Evolutionary conservation across 2,113 vertebrate species (phyloP).

Genomic region (Marcusenius ussheri): DNA sequence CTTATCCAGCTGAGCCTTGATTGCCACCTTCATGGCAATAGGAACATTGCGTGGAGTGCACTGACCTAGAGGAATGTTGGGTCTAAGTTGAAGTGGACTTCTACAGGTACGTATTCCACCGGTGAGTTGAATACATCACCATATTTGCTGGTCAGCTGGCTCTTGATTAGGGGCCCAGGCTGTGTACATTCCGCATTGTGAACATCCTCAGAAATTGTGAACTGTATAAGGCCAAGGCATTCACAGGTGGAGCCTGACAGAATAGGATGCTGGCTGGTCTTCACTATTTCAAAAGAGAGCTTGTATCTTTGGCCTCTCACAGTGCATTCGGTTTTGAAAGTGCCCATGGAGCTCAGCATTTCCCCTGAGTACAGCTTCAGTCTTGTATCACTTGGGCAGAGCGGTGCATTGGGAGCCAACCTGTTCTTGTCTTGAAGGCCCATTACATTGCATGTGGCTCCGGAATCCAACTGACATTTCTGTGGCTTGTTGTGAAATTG

Average conservation of each 20-base stretch:
- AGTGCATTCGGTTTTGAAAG: too few species aligned
- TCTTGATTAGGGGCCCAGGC: background rate
- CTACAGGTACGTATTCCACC: conserved; percentile 13
- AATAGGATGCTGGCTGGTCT: too few species aligned
- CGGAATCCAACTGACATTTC: too few species aligned
- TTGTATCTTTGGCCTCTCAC: too few species aligned
- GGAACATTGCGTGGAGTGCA: conserved; percentile 14
- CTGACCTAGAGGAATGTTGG: background rate
- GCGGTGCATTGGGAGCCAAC: too few species aligned
- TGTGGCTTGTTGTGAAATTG: too few species aligned
- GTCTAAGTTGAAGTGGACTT: background rate
- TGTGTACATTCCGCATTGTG: background rate
- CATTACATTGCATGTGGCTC: too few species aligned
- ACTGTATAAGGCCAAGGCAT: conserved; percentile 19
- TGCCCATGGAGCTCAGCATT: too few species aligned
- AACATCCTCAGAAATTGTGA: conserved; percentile 21
- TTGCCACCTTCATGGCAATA: conserved; percentile 13
- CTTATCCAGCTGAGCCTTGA: conserved; percentile 21
- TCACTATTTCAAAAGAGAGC: too few species aligned
- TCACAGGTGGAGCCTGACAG: conserved; percentile 22
- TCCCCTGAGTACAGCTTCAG: too few species aligned
- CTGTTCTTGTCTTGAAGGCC: too few species aligned
- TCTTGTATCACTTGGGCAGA: too few species aligned
- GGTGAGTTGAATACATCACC: conserved; percentile 17
- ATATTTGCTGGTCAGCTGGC: conserved; percentile 3